Evolutionary conservation across 1,140 invertebrate species (phyloP).

Genomic region (Drosophila varians): DNA sequence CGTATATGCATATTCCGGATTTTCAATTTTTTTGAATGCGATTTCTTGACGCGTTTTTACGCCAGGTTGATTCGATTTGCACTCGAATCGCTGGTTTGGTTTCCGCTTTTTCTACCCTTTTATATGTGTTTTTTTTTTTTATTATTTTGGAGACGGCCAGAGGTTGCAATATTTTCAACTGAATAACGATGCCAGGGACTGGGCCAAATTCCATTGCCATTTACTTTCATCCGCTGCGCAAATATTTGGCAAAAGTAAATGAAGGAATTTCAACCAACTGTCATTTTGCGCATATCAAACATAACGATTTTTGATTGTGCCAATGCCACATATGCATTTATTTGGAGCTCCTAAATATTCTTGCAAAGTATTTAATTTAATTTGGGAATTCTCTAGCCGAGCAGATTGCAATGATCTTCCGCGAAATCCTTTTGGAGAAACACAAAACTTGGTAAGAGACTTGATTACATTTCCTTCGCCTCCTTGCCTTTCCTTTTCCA

Average conservation of each 20-base stretch:
- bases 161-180: slow-evolving; percentile 28
- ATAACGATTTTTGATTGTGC: slow-evolving; percentile 17
- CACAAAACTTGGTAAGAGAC: slow-evolving; percentile 16
- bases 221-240: slow-evolving; percentile 25
- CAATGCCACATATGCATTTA: slow-evolving; percentile 12
- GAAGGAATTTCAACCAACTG: slow-evolving; percentile 24
- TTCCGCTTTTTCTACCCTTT: not conserved
- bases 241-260: slow-evolving; percentile 34
- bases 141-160: slow-evolving; percentile 1
- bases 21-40: slow-evolving; percentile 17
- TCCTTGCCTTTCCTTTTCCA: too few species aligned
- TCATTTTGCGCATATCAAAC: slow-evolving; percentile 32
- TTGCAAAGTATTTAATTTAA: not conserved
- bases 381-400: not conserved
- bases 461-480: slow-evolving; percentile 71
- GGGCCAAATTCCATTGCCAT: slow-evolving; percentile 29
- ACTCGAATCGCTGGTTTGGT: slow-evolving; percentile 36
- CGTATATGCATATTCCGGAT: slow-evolving; percentile 20
- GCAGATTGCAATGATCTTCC: slow-evolving; percentile 30
- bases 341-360: not conserved
- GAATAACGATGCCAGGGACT: slow-evolving; percentile 20
- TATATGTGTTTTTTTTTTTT: too few species aligned
- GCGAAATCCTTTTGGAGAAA: slow-evolving; percentile 46
- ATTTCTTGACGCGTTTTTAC: slow-evolving; percentile 51
- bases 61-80: slow-evolving; percentile 62